A percentile compares a stretch with the other conserved stretches of the same genome.
These are phyloP conservation scores for Lypha dubia DNA, from an alignment of 2,888 invertebrate species.

Conservation along the genomic window DNA sequence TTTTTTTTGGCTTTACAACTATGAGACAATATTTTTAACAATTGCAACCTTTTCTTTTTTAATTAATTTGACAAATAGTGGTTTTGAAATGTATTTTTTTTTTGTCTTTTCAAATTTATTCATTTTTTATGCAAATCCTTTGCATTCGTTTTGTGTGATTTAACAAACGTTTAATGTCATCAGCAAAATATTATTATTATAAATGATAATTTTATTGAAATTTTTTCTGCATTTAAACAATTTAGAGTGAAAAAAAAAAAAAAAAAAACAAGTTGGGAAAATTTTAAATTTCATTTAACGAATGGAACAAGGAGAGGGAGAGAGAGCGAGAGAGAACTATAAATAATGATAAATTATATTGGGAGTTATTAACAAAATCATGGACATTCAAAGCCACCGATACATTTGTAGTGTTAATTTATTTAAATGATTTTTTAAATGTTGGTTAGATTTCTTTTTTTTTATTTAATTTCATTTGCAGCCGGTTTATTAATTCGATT, in stretches of 20 bases:
- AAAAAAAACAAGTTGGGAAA: neutral
- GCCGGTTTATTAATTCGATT: conserved; percentile 18
- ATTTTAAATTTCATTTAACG: conserved; percentile 5
- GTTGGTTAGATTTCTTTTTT: neutral
- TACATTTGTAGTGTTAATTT: conserved; percentile 43
- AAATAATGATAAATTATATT: conserved; percentile 53
- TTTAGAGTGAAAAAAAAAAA: neutral
- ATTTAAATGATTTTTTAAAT: conserved; percentile 52
- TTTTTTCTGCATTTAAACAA: neutral
- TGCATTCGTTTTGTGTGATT: conserved; percentile 17
- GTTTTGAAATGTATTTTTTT: conserved; percentile 4
- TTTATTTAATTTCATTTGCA: conserved; percentile 23
- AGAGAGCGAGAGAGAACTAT: neutral
- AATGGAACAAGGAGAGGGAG: neutral
- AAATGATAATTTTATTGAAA: conserved; percentile 1
- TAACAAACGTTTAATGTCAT: conserved; percentile 61
- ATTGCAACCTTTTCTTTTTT: conserved; percentile 15
- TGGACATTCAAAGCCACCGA: neutral
- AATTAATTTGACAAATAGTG: conserved; percentile 40
- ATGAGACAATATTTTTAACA: conserved; percentile 30
- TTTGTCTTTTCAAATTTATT: conserved; percentile 54
- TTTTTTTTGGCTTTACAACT: neutral
- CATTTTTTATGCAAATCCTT: conserved; percentile 67
- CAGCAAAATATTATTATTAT: neutral
- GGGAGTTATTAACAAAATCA: conserved; percentile 44